Conservation (phyloP, 2,888 invertebrate species). For the Xestia ashworthii region DNA sequence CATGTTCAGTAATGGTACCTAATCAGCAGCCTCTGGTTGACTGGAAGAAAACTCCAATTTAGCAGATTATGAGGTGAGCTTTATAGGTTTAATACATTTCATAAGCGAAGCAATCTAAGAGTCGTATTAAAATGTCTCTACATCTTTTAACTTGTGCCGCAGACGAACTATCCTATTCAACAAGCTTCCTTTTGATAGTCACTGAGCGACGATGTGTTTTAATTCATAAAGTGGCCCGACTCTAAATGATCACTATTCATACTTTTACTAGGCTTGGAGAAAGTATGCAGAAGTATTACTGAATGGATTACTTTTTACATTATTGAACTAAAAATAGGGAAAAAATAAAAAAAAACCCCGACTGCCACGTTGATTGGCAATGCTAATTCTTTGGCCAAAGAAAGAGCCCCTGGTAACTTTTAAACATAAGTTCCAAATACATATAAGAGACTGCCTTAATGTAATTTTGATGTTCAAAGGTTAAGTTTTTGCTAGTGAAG, state of each 20-base stretch:
- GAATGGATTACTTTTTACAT: neutral
- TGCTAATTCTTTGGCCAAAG: too few species aligned
- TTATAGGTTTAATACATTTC: neutral
- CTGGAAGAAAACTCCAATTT: neutral
- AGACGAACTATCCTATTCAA: conserved; percentile 52
- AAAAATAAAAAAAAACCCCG: too few species aligned
- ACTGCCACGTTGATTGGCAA: too few species aligned
- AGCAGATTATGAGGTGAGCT: neutral
- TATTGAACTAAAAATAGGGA: neutral
- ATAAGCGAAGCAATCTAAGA: neutral
- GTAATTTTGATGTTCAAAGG: too few species aligned
- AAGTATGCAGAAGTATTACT: conserved; percentile 30
- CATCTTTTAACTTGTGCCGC: conserved; percentile 12
- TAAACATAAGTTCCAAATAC: too few species aligned
- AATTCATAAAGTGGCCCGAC: conserved; percentile 67
- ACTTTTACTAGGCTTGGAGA: neutral
- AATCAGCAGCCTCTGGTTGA: neutral
- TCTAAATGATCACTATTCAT: conserved; percentile 64
- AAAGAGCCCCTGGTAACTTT: too few species aligned
- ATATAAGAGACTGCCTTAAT: too few species aligned
- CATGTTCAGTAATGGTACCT: neutral
- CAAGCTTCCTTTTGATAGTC: conserved; percentile 58
- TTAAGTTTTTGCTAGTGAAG: too few species aligned
- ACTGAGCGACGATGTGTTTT: conserved; percentile 65
- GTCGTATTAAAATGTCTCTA: neutral